phyloP scores from a whole-genome alignment of 2,888 invertebrate genomes.

The Nezara viridula region DNA sequence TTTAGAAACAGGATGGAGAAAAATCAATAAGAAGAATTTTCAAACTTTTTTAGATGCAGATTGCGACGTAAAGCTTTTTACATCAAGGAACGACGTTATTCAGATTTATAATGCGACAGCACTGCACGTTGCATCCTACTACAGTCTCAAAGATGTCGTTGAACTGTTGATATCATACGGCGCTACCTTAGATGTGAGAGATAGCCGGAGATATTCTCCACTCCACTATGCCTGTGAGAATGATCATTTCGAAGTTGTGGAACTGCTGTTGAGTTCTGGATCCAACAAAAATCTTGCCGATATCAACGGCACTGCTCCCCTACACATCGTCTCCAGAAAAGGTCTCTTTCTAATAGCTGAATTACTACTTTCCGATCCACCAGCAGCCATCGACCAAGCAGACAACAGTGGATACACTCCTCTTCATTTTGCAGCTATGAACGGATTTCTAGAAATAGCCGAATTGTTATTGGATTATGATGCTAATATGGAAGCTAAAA shows the following conservation, averaged over 20 bases:
- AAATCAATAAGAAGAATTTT: not conserved
- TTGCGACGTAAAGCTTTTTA: not conserved
- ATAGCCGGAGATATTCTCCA: not conserved
- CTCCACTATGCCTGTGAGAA: not conserved
- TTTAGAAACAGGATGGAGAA: not conserved
- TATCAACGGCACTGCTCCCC: not conserved
- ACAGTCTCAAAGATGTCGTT: not conserved
- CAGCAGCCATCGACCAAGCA: no score
- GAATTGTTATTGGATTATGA: conserved; percentile 82
- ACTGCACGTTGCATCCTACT: not conserved
- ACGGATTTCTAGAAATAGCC: conserved; percentile 79
- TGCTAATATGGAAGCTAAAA: conserved; percentile 69
- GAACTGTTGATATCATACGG: not conserved
- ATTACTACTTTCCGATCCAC: not conserved
- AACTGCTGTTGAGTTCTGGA: not conserved
- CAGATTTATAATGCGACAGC: not conserved
- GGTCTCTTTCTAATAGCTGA: not conserved
- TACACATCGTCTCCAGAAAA: not conserved
- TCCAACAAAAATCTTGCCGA: not conserved
- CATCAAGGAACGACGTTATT: not conserved
- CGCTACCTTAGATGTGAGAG: not conserved
- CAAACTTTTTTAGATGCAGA: no score
- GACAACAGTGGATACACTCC: conserved; percentile 74
- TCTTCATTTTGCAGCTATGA: conserved; percentile 93
- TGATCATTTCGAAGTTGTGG: not conserved